A percentile compares a stretch with the other conserved stretches of the same genome.
These are phyloP conservation scores for Catocala fraxini DNA, from an alignment of 2,888 invertebrate species.

Conservation along the genomic window DNA sequence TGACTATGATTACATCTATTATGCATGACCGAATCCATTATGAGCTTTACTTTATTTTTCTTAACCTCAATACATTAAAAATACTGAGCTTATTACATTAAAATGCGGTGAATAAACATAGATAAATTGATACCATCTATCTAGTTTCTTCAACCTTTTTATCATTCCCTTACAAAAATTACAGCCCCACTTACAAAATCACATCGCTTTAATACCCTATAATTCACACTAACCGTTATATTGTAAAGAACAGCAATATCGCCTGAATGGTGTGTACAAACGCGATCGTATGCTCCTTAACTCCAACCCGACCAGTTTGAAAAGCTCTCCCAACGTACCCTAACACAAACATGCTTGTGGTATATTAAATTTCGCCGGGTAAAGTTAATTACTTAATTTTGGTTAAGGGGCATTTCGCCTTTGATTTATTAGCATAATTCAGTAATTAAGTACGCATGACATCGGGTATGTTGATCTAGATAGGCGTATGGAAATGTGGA, in stretches of 20 bases:
- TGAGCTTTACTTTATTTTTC: slow-evolving; percentile 5
- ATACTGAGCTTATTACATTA: background rate
- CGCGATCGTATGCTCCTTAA: slow-evolving; percentile 66
- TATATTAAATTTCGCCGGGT: slow-evolving; percentile 62
- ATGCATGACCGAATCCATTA: slow-evolving; percentile 46
- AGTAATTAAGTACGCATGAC: slow-evolving; percentile 72
- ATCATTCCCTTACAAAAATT: slow-evolving; percentile 15
- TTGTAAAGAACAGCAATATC: slow-evolving; percentile 57
- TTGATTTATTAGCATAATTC: slow-evolving; percentile 79
- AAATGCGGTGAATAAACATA: slow-evolving; percentile 1
- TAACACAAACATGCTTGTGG: slow-evolving; percentile 50
- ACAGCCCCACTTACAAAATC: slow-evolving; percentile 47
- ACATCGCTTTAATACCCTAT: slow-evolving; percentile 44
- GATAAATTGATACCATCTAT: slow-evolving; percentile 10
- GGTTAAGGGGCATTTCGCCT: slow-evolving; percentile 68
- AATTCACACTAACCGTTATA: slow-evolving; percentile 55
- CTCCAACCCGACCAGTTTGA: slow-evolving; percentile 49
- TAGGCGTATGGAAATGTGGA: slow-evolving; percentile 47
- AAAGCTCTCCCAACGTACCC: slow-evolving; percentile 48
- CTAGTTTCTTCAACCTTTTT: slow-evolving; percentile 10
- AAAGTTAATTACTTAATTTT: slow-evolving; percentile 82
- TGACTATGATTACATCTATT: slow-evolving; percentile 37
- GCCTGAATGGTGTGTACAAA: slow-evolving; percentile 64
- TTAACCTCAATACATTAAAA: background rate
- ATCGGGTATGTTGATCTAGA: slow-evolving; percentile 56